Base-by-base conservation (phyloP, 1,140 invertebrate genomes). In the Zaprionus vittiger region DNA sequence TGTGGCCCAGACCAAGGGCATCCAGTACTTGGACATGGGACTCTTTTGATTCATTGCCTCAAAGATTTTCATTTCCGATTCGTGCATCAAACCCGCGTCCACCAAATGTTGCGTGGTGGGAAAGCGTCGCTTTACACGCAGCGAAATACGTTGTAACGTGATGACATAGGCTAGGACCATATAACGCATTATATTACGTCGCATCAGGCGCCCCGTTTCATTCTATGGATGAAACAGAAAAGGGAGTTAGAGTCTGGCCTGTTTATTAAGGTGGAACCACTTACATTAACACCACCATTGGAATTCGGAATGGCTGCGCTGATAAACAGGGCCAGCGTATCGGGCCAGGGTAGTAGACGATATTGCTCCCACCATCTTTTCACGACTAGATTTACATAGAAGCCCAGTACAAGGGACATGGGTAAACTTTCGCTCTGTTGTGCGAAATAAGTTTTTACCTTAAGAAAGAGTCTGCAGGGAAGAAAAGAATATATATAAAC, bases 361-460 rank as follows among this genome's bases (percentile, higher is more conserved):
- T 97, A 98, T 90, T 98, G 97, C 84, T 98, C 97, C 97, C 97
- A 98, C 97, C 97, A 99, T 89, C 98, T 94, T 83, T 96, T 97
- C 59, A 98, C 97, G 26, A 98, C 96, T 71, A 98, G 94, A 77
- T 95, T 97, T 47, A 99, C 97, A 93, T 98, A 99, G 94, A 99
- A 99, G 76, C 97, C 98, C 63, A 99, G 94, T 14, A 98, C 97
- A 94, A 99, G 98, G 12, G 98, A 98, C 95, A 99, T 97, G 17
- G 97, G 97, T 92, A 98, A 97, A 44, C 95, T 97, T 83, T 97
- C 97, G 83, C 95, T 96, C 86, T 97, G 96, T 79, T 96, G 95
- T 6, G 95, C 95, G 91, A 97, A 97, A 93, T 98, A 97, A 67
- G 95, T 94, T 34, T 96, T 95, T 37, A 97, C 95, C 93, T 95